These are phyloP conservation scores for Cetoscarus ocellatus DNA, from an alignment of 2,797 vertebrate species.

Conservation along the genomic window DNA sequence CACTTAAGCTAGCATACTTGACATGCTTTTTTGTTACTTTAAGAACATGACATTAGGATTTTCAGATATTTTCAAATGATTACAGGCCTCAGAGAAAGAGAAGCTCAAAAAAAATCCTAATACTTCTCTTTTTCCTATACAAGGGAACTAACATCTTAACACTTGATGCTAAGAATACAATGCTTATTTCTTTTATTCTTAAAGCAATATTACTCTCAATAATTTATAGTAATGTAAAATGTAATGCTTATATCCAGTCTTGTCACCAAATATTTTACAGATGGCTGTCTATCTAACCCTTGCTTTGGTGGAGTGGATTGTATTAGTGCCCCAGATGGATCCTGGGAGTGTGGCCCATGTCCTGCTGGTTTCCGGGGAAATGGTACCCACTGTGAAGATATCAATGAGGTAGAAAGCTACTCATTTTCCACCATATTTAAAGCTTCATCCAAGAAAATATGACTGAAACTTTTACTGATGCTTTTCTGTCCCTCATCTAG, in stretches of 20 bases:
- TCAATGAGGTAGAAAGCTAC: conserved; percentile 91
- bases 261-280: conserved; percentile 73
- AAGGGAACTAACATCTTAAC: too few relatives aligned
- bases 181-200: too few relatives aligned
- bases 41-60: too few relatives aligned
- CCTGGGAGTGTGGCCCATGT: conserved; percentile 96
- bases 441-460: neutral
- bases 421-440: conserved; percentile 9
- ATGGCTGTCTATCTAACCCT: conserved; percentile 96
- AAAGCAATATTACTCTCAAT: too few relatives aligned
- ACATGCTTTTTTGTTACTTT: too few relatives aligned
- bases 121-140: too few relatives aligned
- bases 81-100: too few relatives aligned
- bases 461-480: conserved; percentile 23
- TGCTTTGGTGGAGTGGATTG: conserved; percentile 95
- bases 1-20: too few relatives aligned
- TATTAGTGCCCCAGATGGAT: conserved; percentile 94
- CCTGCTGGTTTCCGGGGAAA: conserved; percentile 94
- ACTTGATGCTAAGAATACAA: too few relatives aligned
- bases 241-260: conserved; percentile 20
- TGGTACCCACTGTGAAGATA: conserved; percentile 93
- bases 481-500: conserved; percentile 70
- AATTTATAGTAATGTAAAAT: too few relatives aligned
- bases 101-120: too few relatives aligned
- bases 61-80: too few relatives aligned